A percentile compares a stretch with the other conserved stretches of the same genome.
Conservation (phyloP, 2,888 invertebrate species). For the Conistra vaccinii region DNA sequence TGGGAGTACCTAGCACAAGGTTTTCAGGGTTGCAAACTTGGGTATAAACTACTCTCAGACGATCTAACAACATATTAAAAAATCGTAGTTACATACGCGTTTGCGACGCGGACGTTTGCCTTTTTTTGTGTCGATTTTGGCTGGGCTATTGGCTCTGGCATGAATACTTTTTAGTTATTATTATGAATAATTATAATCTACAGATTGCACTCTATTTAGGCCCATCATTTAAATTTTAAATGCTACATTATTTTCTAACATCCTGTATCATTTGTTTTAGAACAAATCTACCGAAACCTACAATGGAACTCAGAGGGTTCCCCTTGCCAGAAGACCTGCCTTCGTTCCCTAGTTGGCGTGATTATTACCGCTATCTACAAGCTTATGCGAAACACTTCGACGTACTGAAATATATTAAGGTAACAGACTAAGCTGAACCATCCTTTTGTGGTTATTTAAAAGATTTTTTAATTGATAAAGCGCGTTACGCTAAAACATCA, state of each 20-base stretch:
- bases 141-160: not conserved
- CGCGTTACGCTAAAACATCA: not conserved
- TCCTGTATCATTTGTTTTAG: constrained; percentile 69
- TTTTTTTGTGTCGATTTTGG: too few relatives aligned
- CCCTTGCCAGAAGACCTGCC: constrained; percentile 80
- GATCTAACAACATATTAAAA: too few relatives aligned
- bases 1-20: too few relatives aligned
- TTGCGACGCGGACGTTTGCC: too few relatives aligned
- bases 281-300: constrained; percentile 86
- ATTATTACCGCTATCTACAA: constrained; percentile 81
- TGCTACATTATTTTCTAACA: not conserved
- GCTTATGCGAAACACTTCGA: constrained; percentile 81
- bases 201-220: too few relatives aligned
- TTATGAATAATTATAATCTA: not conserved
- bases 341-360: constrained; percentile 80
- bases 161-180: not conserved
- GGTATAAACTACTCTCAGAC: too few relatives aligned
- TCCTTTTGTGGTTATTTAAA: not conserved
- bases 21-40: too few relatives aligned
- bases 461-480: not conserved
- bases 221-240: not conserved
- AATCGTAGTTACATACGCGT: too few relatives aligned
- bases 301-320: constrained; percentile 84
- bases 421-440: constrained; percentile 55
- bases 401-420: constrained; percentile 81